Conservation (phyloP, 1,140 invertebrate species). For the Tetragonula clypearis region DNA sequence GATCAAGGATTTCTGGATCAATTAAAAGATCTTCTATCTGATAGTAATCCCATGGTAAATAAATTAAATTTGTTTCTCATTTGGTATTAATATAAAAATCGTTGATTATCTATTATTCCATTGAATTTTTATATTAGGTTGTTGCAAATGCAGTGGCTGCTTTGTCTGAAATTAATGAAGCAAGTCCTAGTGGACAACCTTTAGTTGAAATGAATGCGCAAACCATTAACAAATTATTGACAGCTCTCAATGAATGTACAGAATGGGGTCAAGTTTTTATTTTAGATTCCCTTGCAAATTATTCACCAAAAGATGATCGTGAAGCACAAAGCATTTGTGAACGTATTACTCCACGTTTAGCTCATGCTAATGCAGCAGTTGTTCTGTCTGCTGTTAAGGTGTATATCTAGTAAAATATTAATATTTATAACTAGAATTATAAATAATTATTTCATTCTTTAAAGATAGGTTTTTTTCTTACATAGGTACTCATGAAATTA, state of each 20-base stretch:
- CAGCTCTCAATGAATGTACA: conserved; percentile 99
- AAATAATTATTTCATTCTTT: conserved; percentile 4
- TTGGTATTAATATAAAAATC: conserved; percentile 1
- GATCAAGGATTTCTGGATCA: conserved; percentile 99
- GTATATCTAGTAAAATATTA: conserved; percentile 5
- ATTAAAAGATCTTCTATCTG: conserved; percentile 97
- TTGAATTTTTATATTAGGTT: conserved; percentile 83
- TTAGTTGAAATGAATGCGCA: conserved; percentile 98
- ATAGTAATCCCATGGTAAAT: conserved; percentile 99
- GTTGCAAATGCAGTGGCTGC: conserved; percentile 99
- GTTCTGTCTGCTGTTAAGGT: conserved; percentile 99
- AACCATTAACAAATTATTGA: conserved; percentile 99
- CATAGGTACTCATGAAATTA: conserved; percentile 94
- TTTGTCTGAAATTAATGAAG: conserved; percentile 99
- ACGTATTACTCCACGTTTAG: conserved; percentile 97
- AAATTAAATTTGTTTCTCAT: conserved; percentile 6
- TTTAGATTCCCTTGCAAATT: conserved; percentile 98
- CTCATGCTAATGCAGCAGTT: conserved; percentile 99
- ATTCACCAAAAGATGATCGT: conserved; percentile 97
- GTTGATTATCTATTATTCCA: not conserved
- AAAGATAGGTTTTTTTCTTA: conserved; percentile 28
- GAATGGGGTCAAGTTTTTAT: conserved; percentile 99
- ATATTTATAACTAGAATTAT: not conserved
- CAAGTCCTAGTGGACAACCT: conserved; percentile 94
- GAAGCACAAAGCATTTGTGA: conserved; percentile 99